These are phyloP conservation scores for Dolichotis patagonum DNA, from an alignment of 2,113 vertebrate species.

Conservation along the genomic window DNA sequence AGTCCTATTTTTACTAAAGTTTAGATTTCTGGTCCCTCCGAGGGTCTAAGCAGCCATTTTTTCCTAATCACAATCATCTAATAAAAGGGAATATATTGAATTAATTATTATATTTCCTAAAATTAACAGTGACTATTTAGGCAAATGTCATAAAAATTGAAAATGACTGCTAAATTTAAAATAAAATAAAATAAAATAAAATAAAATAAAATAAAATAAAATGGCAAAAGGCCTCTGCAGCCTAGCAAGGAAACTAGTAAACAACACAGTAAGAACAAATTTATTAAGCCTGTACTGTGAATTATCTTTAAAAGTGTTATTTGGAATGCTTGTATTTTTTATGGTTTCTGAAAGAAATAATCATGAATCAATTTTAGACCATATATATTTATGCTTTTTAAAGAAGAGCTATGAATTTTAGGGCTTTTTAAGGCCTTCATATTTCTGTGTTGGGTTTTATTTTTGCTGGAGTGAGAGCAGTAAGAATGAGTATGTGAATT, in stretches of 20 bases:
- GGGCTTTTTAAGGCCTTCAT: slow-evolving; percentile 61
- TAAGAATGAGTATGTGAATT: slow-evolving; percentile 44
- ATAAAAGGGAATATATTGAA: slow-evolving; percentile 70
- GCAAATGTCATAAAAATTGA: slow-evolving; percentile 66
- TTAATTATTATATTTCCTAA: slow-evolving; percentile 75
- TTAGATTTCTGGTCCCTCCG: slow-evolving; percentile 29
- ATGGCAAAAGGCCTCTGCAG: slow-evolving; percentile 16
- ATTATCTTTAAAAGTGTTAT: slow-evolving; percentile 46
- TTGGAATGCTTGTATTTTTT: slow-evolving; percentile 54
- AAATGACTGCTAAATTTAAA: slow-evolving; percentile 71
- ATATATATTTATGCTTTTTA: slow-evolving; percentile 73
- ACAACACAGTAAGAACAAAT: slow-evolving; percentile 15
- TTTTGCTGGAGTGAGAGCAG: slow-evolving; percentile 56
- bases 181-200: neutral
- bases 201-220: neutral
- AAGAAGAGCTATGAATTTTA: slow-evolving; percentile 67
- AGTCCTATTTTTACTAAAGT: slow-evolving; percentile 2
- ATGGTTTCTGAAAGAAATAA: slow-evolving; percentile 68
- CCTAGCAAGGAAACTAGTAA: slow-evolving; percentile 55
- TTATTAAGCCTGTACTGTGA: slow-evolving; percentile 41
- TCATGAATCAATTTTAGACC: slow-evolving; percentile 63
- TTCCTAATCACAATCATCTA: slow-evolving; percentile 4
- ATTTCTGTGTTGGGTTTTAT: slow-evolving; percentile 64
- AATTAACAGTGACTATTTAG: slow-evolving; percentile 70
- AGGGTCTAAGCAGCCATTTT: neutral